Evolutionary conservation across 2,888 invertebrate species (phyloP).

Genomic region (Aphodius sticticus): DNA sequence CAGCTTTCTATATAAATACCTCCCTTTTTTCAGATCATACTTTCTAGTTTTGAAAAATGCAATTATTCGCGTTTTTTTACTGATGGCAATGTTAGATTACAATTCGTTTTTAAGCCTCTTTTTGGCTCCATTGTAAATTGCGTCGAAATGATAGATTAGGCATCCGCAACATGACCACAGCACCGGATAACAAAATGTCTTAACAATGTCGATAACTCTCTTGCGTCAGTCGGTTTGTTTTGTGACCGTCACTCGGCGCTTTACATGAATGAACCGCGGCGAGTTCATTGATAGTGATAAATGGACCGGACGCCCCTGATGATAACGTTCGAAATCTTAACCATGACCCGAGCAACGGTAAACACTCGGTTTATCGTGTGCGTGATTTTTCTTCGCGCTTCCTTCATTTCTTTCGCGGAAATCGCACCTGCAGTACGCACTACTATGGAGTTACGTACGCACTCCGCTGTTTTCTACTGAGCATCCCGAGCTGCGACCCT

Average conservation of each 20-base stretch:
- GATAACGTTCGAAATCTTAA: slow-evolving; percentile 29
- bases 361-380: slow-evolving; percentile 34
- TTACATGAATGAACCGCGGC: slow-evolving; percentile 35
- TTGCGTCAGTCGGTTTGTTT: neutral
- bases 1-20: no score
- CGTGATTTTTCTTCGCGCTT: neutral
- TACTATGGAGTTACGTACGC: neutral
- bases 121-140: no score
- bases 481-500: no score
- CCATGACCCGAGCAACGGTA: slow-evolving; percentile 46
- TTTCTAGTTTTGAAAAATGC: no score
- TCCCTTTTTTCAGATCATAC: no score
- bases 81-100: no score
- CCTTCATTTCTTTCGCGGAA: neutral
- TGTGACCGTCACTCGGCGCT: neutral
- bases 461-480: neutral
- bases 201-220: neutral
- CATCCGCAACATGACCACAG: neutral
- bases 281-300: slow-evolving; percentile 39
- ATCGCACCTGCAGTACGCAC: neutral
- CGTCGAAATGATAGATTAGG: no score
- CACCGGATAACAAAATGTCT: neutral
- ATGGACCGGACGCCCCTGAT: slow-evolving; percentile 28
- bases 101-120: no score
- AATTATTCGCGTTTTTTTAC: no score